Conservation (phyloP, 2,797 vertebrate genomes). For the Muscicapa comitata region DNA sequence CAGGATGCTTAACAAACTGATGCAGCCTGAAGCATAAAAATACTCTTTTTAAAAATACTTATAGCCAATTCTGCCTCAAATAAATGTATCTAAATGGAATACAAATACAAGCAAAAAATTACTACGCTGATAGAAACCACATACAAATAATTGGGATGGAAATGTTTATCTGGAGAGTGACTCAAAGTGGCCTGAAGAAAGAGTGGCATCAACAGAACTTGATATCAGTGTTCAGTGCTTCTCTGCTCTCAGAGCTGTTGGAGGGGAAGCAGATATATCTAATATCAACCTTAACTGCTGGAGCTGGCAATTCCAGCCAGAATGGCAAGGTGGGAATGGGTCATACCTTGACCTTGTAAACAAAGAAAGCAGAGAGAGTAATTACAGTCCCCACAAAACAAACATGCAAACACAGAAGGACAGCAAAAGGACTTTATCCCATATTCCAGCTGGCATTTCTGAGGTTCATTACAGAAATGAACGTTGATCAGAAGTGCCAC, state of each 20-base stretch:
- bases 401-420: background rate
- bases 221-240: background rate
- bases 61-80: background rate
- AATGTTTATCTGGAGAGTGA: background rate
- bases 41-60: background rate
- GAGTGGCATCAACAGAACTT: conserved; percentile 5
- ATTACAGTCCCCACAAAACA: background rate
- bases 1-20: background rate
- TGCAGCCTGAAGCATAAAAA: background rate
- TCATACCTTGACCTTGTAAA: background rate
- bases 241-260: background rate
- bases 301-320: conserved; percentile 24
- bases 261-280: background rate
- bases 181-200: background rate
- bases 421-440: background rate
- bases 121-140: accelerated
- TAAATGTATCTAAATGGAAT: background rate
- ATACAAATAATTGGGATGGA: background rate
- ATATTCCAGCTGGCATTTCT: background rate
- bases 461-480: background rate
- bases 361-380: background rate
- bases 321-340: background rate
- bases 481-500: background rate
- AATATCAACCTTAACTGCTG: background rate
- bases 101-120: background rate